phyloP scores from a whole-genome alignment of 2,888 invertebrate species.

The Synergus umbraculus region DNA sequence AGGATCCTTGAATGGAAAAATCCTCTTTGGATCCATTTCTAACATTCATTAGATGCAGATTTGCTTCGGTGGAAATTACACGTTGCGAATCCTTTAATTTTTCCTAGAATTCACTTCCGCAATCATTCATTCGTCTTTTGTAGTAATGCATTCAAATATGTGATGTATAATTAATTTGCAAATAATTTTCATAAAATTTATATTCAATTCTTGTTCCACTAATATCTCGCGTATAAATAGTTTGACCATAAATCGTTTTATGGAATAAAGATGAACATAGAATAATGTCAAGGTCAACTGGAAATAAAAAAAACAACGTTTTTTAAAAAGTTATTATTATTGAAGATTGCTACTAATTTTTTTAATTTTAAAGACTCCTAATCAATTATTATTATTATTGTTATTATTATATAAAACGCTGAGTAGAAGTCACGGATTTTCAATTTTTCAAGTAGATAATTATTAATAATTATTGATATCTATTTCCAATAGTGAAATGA shows the following conservation, averaged over 20 bases:
- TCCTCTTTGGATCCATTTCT: background rate
- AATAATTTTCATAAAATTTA: background rate
- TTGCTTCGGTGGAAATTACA: slow-evolving; percentile 17
- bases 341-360: background rate
- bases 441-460: background rate
- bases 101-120: slow-evolving; percentile 16
- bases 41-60: slow-evolving; percentile 34
- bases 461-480: background rate
- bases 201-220: background rate
- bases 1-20: background rate
- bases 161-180: background rate
- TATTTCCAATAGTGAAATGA: background rate
- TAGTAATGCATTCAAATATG: slow-evolving; percentile 16
- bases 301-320: background rate
- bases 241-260: background rate
- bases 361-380: background rate
- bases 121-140: background rate
- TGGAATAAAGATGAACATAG: background rate
- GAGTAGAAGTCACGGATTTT: background rate
- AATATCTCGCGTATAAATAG: background rate
- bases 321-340: too few species aligned
- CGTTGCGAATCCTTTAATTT: slow-evolving; percentile 29
- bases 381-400: background rate
- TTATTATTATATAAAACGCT: too few species aligned
- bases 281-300: background rate